Evolutionary conservation across 2,113 vertebrate species (phyloP).

Genomic region (western clawed frog (Xenopus tropicalis)): UCB_Xtro_10.0 CM004451.2:78520001-78520500

Average conservation of each 20-base stretch:
- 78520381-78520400: too few species aligned
- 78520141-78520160: neutral
- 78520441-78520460: too few species aligned
- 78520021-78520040: neutral
- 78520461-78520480: too few species aligned
- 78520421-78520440: too few species aligned
- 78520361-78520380: too few species aligned
- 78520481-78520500: too few species aligned
- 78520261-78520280: neutral
- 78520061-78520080: constrained; percentile 6
- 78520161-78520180: neutral
- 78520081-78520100: constrained; percentile 53
- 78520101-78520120: constrained; percentile 24
- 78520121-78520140: neutral
- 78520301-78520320: too few species aligned
- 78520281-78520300: too few species aligned
- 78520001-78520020: too few species aligned
- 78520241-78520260: neutral
- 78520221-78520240: too few species aligned
- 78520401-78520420: too few species aligned
- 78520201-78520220: neutral
- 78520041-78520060: constrained; percentile 19
- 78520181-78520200: neutral
- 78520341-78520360: neutral
- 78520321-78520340: too few species aligned